These are phyloP conservation scores for Scaptomyza caliginosa DNA, from an alignment of 2,888 invertebrate species.

Conservation along the genomic window DNA sequence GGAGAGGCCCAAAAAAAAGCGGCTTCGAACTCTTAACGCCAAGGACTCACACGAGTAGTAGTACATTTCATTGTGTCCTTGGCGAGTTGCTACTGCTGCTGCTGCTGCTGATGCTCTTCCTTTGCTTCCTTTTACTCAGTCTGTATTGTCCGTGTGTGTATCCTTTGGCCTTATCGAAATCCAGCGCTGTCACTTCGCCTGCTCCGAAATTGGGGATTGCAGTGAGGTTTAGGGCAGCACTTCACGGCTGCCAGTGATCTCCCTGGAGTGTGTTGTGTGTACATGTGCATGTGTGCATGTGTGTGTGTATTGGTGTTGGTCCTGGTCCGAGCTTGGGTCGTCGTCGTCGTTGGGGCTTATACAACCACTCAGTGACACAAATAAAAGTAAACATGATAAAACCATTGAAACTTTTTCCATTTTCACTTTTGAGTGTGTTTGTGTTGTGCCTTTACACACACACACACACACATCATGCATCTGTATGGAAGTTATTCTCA, in stretches of 20 bases:
- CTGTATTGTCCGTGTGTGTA: conserved; percentile 8
- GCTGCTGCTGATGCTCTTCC: conserved; percentile 1
- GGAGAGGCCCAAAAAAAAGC: background rate
- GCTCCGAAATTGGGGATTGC: background rate
- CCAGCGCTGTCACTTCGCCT: conserved; percentile 69
- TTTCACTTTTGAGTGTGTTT: conserved; percentile 79
- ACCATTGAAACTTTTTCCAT: conserved; percentile 80
- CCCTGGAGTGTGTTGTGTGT: conserved; percentile 68
- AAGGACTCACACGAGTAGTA: conserved; percentile 22
- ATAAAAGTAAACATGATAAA: conserved; percentile 79
- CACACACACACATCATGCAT: conserved; percentile 28
- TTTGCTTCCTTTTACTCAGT: background rate
- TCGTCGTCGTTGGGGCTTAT: conserved; percentile 63
- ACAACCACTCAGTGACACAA: conserved; percentile 79
- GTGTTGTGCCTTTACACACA: conserved; percentile 61
- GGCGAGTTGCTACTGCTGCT: conserved; percentile 12
- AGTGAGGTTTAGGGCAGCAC: conserved; percentile 38
- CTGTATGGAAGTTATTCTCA: conserved; percentile 74
- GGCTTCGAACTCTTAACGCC: background rate
- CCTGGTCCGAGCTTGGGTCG: conserved; percentile 41
- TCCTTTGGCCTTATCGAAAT: conserved; percentile 71
- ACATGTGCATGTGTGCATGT: conserved; percentile 21
- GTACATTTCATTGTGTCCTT: conserved; percentile 49
- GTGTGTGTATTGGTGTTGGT: conserved; percentile 14
- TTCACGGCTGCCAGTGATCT: conserved; percentile 73